phyloP scores from a whole-genome alignment of 2,113 vertebrate genomes.

The Elanoides forficatus region DNA sequence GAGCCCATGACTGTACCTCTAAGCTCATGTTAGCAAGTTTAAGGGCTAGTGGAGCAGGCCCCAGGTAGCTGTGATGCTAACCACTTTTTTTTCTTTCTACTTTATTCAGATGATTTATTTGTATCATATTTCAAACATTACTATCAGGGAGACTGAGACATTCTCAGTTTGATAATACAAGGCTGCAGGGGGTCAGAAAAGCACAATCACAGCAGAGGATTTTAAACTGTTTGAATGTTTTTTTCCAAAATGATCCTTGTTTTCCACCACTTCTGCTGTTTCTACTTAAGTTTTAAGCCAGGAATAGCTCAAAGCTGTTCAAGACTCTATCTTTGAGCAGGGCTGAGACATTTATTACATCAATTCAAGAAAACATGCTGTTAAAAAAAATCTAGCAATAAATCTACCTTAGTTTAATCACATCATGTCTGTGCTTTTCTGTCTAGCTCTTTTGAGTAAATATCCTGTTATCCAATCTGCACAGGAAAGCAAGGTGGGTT shows the following conservation, averaged over 20 bases:
- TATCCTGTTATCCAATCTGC: neutral
- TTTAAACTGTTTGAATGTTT: neutral
- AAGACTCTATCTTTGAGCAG: neutral
- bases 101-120: neutral
- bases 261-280: neutral
- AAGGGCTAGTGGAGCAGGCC: neutral
- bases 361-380: neutral
- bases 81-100: neutral
- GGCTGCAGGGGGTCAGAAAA: neutral
- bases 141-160: neutral
- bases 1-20: neutral
- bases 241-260: neutral
- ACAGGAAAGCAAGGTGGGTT: neutral
- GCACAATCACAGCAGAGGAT: neutral
- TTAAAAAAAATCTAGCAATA: neutral
- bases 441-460: neutral
- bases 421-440: neutral
- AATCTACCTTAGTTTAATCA: neutral
- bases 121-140: neutral
- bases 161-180: neutral
- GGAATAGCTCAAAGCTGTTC: neutral
- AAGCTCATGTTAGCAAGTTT: neutral
- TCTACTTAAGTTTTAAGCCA: neutral
- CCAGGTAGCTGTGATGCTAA: neutral
- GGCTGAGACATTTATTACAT: neutral